phyloP scores from a whole-genome alignment of 2,113 vertebrate genomes.

The Gadus chalcogrammus region DNA sequence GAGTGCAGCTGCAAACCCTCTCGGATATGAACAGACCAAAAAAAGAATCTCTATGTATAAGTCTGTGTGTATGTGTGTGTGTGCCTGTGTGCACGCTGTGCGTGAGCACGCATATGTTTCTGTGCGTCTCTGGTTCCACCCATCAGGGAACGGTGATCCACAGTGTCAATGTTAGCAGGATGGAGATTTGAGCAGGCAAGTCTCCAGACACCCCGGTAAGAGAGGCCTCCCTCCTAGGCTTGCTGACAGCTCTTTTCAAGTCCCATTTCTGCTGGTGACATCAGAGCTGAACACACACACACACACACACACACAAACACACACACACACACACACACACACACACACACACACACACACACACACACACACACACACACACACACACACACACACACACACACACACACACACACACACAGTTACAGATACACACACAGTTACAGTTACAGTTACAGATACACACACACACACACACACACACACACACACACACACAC shows the following conservation, averaged over 20 bases:
- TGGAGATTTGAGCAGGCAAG: constrained; percentile 33
- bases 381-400: no score
- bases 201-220: constrained; percentile 25
- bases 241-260: constrained; percentile 30
- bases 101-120: constrained; percentile 33
- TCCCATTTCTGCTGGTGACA: constrained; percentile 36
- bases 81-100: constrained; percentile 7
- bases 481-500: background rate
- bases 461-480: background rate
- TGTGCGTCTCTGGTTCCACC: constrained; percentile 38
- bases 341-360: constrained; percentile 8
- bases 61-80: background rate
- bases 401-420: no score
- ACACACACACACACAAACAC: constrained; percentile 5
- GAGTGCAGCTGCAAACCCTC: constrained; percentile 27
- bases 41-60: background rate
- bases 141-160: constrained; percentile 30
- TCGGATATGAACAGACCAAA: constrained; percentile 6
- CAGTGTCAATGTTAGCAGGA: constrained; percentile 25
- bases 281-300: constrained; percentile 1
- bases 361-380: background rate
- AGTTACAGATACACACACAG: no score
- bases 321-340: constrained; percentile 1
- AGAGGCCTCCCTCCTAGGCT: constrained; percentile 14
- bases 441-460: no score